Base-by-base conservation (phyloP, 2,113 vertebrate species). In the Serilophus lunatus region DNA sequence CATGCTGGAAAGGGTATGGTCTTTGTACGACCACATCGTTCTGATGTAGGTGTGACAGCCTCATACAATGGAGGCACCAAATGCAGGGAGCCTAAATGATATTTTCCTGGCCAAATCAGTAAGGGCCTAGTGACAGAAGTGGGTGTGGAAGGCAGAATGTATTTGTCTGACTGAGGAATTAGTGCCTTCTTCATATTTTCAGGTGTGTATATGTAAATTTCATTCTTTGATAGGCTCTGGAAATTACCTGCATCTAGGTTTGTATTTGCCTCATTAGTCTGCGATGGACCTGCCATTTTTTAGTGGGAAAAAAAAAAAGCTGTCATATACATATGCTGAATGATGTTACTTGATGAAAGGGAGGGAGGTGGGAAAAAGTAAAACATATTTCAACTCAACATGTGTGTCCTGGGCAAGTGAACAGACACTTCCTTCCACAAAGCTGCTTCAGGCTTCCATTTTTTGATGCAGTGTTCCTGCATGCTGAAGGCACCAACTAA, bases 351-450 rank as follows among this genome's bases (percentile, higher is more conserved):
- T 69, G 56, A 36, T 51, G 10, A 83, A 74, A 91, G 9, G 10
- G 17, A 15, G 3, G 20, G 18, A 51, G 15, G 1, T 70, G 26
- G 2, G 4, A 64, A 64, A 47, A 0, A 1, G 17, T 38, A 60
- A 74, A 79, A 77, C 3, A 0, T 49, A 45, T 66, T 87, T 82
- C 60, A 90, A 22, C 20, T 74, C 29, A 72, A 18, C 26, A 45
- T 65, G 61, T 76, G 40, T 91, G 76, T 42, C 23, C 60, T 61
- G 51, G 35, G 31, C 45, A 51, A 35, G 31, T 13, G 33, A 91
- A 61, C n/a, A 60, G 49, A 10, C 5, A 40, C 40, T 77, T 42
- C 23, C n/a, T 64, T 36, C 28, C 26, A 23, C 47, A 66, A 72
- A 83, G 28, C 78, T 86, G 25, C 63, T 86, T 31, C 33, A 29